These are phyloP conservation scores for Lasaia peninsularis DNA, from an alignment of 1,140 invertebrate genomes.

Conservation along the genomic window DNA sequence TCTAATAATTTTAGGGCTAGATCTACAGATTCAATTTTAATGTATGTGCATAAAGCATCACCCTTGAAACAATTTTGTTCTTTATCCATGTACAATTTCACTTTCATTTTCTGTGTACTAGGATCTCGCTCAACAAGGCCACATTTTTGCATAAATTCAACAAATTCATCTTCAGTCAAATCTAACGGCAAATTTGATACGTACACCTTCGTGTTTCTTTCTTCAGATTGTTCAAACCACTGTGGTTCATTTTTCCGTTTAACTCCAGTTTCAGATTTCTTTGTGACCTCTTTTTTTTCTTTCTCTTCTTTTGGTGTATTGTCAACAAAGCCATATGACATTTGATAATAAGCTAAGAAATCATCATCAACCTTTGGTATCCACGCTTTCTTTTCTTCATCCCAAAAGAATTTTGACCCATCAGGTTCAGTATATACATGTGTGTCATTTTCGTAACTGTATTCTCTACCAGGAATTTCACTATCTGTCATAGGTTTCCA, in stretches of 20 bases:
- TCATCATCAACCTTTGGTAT: conserved; percentile 98
- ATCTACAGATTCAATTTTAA: conserved; percentile 97
- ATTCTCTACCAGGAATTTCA: conserved; percentile 62
- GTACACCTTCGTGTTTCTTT: conserved; percentile 98
- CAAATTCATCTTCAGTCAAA: conserved; percentile 93
- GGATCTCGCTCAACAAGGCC: conserved; percentile 96
- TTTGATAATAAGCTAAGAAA: conserved; percentile 96
- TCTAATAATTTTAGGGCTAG: conserved; percentile 95
- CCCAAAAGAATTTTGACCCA: conserved; percentile 95
- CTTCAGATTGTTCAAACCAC: conserved; percentile 96
- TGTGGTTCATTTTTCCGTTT: conserved; percentile 78
- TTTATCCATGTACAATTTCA: conserved; percentile 95
- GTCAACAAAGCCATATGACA: conserved; percentile 93
- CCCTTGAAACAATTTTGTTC: conserved; percentile 93
- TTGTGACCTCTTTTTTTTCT: conserved; percentile 46
- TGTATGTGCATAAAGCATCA: conserved; percentile 97
- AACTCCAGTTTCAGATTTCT: conserved; percentile 36
- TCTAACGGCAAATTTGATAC: conserved; percentile 94
- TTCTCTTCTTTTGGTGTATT: conserved; percentile 70
- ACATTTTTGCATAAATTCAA: conserved; percentile 96
- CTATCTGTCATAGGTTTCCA: conserved; percentile 77
- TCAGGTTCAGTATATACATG: conserved; percentile 92
- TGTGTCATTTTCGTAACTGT: conserved; percentile 87
- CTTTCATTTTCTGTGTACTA: conserved; percentile 89
- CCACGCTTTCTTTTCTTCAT: conserved; percentile 93